Percentiles rank a stretch among this genome's conserved stretches.
These are phyloP conservation scores for Syngnathus scovelli DNA, from an alignment of 2,113 vertebrate genomes.

Conservation along the genomic window DNA sequence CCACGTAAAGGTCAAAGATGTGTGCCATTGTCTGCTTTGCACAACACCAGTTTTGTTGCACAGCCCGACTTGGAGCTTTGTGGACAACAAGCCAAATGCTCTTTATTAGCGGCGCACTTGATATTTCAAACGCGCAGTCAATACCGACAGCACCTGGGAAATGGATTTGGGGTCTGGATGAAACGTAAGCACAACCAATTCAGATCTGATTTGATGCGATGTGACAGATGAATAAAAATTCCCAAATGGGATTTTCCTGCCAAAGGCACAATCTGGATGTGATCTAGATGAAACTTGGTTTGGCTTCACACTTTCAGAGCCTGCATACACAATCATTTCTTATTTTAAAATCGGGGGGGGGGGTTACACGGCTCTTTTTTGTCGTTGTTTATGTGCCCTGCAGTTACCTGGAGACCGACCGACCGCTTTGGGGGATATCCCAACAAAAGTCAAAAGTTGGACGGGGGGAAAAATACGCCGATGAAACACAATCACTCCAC, in stretches of 20 bases:
- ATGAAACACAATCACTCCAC: conserved; percentile 25
- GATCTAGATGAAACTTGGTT: not conserved
- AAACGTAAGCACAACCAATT: not conserved
- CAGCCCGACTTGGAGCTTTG: not conserved
- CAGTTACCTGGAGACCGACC: too few species aligned
- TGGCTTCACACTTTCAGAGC: not conserved
- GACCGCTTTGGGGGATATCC: too few species aligned
- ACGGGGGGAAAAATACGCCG: not conserved
- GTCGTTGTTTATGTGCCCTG: too few species aligned
- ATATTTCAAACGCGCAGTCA: not conserved
- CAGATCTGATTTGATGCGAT: not conserved
- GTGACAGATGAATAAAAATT: not conserved
- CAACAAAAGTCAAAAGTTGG: not conserved
- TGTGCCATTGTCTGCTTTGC: conserved; percentile 1
- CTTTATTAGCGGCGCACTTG: not conserved
- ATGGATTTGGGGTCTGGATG: not conserved
- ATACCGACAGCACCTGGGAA: not conserved
- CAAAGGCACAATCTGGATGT: not conserved
- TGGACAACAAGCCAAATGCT: not conserved
- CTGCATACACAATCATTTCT: not conserved
- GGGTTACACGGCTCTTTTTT: too few species aligned
- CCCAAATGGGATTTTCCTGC: not conserved
- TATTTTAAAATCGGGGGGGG: too few species aligned
- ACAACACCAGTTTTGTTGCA: not conserved
- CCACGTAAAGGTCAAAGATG: conserved; percentile 33